Conservation (phyloP, 2,888 invertebrate species). For the Fragum fragum region DNA sequence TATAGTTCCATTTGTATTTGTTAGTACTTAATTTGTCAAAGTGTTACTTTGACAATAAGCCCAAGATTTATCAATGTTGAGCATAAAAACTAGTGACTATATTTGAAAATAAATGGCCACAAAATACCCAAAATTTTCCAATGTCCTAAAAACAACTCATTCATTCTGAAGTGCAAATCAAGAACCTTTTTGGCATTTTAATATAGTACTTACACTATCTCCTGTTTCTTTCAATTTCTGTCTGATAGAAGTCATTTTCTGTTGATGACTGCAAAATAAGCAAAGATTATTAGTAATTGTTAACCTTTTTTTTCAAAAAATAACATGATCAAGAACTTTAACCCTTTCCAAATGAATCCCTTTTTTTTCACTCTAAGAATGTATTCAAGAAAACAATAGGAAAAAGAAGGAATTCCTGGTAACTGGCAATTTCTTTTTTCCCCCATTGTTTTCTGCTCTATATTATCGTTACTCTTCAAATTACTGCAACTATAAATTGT, state of each 20-base stretch:
- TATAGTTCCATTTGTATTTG: too few species aligned
- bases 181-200: too few species aligned
- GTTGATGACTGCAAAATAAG: slow-evolving; percentile 77
- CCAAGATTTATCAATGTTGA: too few species aligned
- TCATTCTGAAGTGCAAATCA: too few species aligned
- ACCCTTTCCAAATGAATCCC: background rate
- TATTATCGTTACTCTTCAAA: too few species aligned
- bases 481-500: too few species aligned
- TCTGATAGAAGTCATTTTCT: slow-evolving; percentile 89
- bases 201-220: slow-evolving; percentile 87
- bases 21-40: too few species aligned
- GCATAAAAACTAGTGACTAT: too few species aligned
- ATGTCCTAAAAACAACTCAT: too few species aligned
- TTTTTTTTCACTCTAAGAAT: background rate
- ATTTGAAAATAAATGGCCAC: too few species aligned
- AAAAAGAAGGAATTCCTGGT: background rate
- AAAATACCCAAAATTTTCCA: too few species aligned
- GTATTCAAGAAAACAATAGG: background rate
- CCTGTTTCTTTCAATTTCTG: slow-evolving; percentile 90
- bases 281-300: background rate
- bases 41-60: too few species aligned
- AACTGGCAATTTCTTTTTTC: background rate
- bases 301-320: background rate
- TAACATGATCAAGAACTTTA: background rate
- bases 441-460: background rate